phyloP scores from a whole-genome alignment of 2,113 vertebrate species.

The Pelmatolapia mariae region DNA sequence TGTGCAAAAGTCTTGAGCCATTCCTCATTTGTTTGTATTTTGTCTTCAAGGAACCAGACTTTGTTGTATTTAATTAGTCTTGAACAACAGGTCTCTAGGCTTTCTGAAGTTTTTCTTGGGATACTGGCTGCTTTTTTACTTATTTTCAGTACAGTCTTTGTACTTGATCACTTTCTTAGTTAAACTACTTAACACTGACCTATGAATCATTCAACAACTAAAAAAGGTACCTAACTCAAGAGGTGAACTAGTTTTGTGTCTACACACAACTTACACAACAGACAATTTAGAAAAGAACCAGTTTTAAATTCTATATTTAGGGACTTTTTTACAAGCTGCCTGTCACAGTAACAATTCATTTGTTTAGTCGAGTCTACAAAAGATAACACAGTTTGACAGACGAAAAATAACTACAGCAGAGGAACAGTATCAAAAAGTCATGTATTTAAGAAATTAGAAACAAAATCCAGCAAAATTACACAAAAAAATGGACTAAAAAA shows the following conservation, averaged over 20 bases:
- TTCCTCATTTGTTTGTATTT: neutral
- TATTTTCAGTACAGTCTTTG: neutral
- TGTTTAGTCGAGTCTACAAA: neutral
- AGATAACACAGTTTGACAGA: neutral
- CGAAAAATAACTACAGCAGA: rapidly evolving
- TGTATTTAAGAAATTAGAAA: neutral
- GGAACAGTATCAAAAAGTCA: neutral
- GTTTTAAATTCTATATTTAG: neutral
- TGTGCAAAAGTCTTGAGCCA: neutral
- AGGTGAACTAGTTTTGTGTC: rapidly evolving
- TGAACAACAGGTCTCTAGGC: neutral
- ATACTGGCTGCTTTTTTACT: neutral
- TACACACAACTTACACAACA: neutral
- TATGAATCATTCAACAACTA: neutral
- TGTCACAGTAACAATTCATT: neutral
- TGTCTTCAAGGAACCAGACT: neutral
- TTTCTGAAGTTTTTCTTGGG: neutral
- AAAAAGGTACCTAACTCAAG: neutral
- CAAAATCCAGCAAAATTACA: rapidly evolving
- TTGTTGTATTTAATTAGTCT: neutral
- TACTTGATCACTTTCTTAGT: neutral
- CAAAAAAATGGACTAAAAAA: neutral
- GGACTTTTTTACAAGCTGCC: neutral
- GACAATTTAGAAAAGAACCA: rapidly evolving
- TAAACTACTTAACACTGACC: neutral